Evolutionary conservation across 2,888 invertebrate genomes (phyloP).

Genomic region (Stenodera caucasica): DNA sequence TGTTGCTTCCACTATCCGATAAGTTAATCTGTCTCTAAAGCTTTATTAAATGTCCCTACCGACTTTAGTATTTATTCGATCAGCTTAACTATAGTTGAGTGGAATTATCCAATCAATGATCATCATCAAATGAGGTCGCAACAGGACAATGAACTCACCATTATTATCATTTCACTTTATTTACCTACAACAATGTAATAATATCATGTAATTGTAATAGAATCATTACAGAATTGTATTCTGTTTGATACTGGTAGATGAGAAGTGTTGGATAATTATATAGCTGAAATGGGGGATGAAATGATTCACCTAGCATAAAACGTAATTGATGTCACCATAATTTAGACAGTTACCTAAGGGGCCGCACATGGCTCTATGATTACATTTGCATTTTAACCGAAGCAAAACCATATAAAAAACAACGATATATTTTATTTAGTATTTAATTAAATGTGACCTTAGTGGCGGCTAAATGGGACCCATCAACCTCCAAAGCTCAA

Average conservation of each 20-base stretch:
- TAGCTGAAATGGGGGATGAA: constrained; percentile 32
- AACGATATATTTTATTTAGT: constrained; percentile 44
- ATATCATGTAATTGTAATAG: constrained; percentile 29
- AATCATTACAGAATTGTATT: constrained; percentile 14
- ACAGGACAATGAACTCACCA: background rate
- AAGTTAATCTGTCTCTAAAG: constrained; percentile 24
- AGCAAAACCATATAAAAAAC: constrained; percentile 35
- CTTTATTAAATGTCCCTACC: constrained; percentile 25
- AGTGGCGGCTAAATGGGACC: background rate
- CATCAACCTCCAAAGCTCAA: too few species aligned
- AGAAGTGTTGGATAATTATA: constrained; percentile 37
- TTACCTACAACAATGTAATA: constrained; percentile 30
- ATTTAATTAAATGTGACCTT: constrained; percentile 44
- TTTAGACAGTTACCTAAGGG: constrained; percentile 38
- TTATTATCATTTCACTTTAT: constrained; percentile 11
- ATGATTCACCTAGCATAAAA: constrained; percentile 29
- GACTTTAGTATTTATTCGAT: constrained; percentile 40
- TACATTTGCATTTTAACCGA: constrained; percentile 47
- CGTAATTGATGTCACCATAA: constrained; percentile 41
- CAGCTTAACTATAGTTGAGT: constrained; percentile 37
- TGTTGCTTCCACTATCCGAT: constrained; percentile 6
- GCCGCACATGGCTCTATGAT: constrained; percentile 38
- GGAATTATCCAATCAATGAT: constrained; percentile 42
- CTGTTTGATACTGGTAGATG: constrained; percentile 13
- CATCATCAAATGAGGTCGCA: constrained; percentile 33